Percentiles rank a stretch among this genome's conserved stretches.
phyloP scores from a whole-genome alignment of 2,797 vertebrate species.

The Lycodopsis pacificus region DNA sequence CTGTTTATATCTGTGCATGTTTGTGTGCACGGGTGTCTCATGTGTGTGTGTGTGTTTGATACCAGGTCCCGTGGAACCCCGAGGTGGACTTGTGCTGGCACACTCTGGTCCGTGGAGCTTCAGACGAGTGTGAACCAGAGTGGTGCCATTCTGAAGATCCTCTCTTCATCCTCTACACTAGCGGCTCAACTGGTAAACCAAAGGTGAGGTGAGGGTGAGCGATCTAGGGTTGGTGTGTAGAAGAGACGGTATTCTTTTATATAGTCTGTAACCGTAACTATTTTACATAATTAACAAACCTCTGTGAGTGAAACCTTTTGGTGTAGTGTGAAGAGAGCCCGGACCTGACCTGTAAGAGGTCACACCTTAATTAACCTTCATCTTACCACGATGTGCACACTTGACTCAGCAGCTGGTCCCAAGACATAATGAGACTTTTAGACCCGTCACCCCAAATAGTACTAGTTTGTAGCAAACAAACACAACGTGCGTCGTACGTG shows the following conservation, averaged over 20 bases:
- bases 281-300: too few species aligned
- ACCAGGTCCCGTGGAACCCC: slow-evolving; percentile 92
- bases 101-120: slow-evolving; percentile 83
- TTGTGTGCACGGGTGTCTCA: neutral
- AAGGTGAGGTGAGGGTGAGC: slow-evolving; percentile 92
- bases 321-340: too few species aligned
- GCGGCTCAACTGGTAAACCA: slow-evolving; percentile 96
- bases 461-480: neutral
- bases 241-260: too few species aligned
- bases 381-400: neutral
- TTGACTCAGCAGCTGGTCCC: neutral
- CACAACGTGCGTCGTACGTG: neutral
- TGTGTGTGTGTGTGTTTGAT: neutral
- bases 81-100: slow-evolving; percentile 92
- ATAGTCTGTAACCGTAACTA: too few species aligned
- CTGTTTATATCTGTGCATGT: neutral
- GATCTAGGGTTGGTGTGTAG: neutral
- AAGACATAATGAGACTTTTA: too few species aligned
- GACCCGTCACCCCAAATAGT: neutral
- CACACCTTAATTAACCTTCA: too few species aligned
- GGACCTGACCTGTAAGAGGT: too few species aligned
- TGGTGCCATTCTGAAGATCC: slow-evolving; percentile 96
- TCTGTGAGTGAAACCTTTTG: too few species aligned
- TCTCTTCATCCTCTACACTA: slow-evolving; percentile 97
- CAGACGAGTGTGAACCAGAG: slow-evolving; percentile 92